A percentile compares a stretch with the other conserved stretches of the same genome.
phyloP scores from a whole-genome alignment of 1,140 invertebrate genomes.

The Lasioglossum baleicum region DNA sequence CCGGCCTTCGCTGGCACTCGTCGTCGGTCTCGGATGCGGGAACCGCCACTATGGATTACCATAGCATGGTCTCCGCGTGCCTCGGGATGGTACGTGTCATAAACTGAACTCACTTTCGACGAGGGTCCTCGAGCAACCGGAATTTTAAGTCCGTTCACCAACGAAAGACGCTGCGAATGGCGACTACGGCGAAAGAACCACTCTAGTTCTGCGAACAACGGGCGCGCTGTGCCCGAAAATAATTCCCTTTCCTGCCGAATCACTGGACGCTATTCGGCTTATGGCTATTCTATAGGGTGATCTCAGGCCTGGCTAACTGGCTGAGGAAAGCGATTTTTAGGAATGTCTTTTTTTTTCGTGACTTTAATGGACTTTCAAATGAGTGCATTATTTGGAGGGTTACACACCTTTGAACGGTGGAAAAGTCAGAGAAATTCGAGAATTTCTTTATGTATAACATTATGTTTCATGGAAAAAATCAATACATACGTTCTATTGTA shows the following conservation, averaged over 20 bases:
- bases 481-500: too few relatives aligned
- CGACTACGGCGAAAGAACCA: neutral
- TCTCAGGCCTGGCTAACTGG: too few relatives aligned
- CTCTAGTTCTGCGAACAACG: neutral
- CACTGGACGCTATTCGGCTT: too few relatives aligned
- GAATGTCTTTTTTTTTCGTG: too few relatives aligned
- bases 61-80: constrained; percentile 14
- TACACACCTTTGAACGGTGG: too few relatives aligned
- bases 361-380: too few relatives aligned
- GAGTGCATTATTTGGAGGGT: too few relatives aligned
- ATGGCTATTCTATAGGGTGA: too few relatives aligned
- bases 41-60: constrained; percentile 38
- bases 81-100: constrained; percentile 33
- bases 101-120: constrained; percentile 7
- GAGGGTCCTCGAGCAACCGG: constrained; percentile 2
- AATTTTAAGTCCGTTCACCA: constrained; percentile 9
- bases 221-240: neutral
- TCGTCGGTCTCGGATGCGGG: constrained; percentile 33
- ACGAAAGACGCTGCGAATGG: neutral
- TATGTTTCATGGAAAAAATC: too few relatives aligned
- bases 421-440: too few relatives aligned
- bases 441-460: too few relatives aligned
- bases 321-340: too few relatives aligned
- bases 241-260: neutral
- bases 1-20: constrained; percentile 43